A percentile compares a stretch with the other conserved stretches of the same genome.
Evolutionary conservation across 2,888 invertebrate species (phyloP).

Genomic region (Nemoura dubitans): DNA sequence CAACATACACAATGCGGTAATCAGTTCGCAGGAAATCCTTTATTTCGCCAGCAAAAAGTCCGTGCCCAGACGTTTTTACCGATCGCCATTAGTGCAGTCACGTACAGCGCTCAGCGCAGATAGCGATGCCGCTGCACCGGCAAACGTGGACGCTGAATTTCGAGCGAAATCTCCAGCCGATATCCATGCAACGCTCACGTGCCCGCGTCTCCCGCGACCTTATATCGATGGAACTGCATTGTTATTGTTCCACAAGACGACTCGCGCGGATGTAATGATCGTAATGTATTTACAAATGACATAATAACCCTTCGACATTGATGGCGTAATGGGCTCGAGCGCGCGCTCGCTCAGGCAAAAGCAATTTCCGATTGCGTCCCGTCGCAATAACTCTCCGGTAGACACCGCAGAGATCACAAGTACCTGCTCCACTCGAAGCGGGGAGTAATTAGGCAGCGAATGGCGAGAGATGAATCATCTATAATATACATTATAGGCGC

Average conservation of each 20-base stretch:
- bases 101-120: not conserved
- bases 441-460: too few species aligned
- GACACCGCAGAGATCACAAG: too few species aligned
- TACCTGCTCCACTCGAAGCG: too few species aligned
- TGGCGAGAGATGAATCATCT: too few species aligned
- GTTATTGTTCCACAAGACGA: constrained; percentile 25
- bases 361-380: not conserved
- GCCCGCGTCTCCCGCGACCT: not conserved
- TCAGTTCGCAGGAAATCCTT: not conserved
- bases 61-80: not conserved
- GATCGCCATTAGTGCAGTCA: not conserved
- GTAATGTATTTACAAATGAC: constrained; percentile 8
- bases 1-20: not conserved
- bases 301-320: not conserved
- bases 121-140: not conserved
- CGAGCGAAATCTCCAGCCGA: not conserved
- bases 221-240: not conserved
- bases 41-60: not conserved
- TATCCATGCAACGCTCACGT: not conserved
- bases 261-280: not conserved
- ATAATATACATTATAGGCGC: too few species aligned
- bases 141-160: not conserved
- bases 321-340: not conserved
- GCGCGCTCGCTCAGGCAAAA: not conserved
- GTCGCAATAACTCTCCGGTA: not conserved